Conservation (phyloP, 1,140 invertebrate species). For the Trinorchestia longiramus region DNA sequence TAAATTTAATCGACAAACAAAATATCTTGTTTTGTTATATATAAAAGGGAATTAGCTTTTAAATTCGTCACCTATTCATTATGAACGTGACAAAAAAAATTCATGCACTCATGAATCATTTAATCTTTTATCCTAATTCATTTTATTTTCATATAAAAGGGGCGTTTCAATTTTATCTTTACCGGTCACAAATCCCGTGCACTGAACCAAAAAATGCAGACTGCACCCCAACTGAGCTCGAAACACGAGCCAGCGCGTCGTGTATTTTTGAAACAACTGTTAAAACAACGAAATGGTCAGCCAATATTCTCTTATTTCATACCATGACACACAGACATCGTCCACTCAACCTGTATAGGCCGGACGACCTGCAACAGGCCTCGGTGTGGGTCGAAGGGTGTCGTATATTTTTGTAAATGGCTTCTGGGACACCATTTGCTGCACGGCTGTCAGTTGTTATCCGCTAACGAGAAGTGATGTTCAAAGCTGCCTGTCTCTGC, state of each 20-base stretch:
- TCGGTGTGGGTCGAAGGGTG: neutral
- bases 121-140: no score
- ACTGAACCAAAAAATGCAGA: neutral
- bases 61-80: no score
- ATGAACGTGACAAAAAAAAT: no score
- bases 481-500: neutral
- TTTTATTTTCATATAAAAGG: no score
- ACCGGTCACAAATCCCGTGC: neutral
- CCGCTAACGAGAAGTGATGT: neutral
- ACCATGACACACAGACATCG: neutral
- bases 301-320: neutral
- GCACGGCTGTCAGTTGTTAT: neutral
- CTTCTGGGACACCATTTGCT: neutral
- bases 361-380: neutral
- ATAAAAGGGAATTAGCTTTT: no score
- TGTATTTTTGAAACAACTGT: neutral
- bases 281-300: neutral
- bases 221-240: neutral
- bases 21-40: no score
- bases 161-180: no score
- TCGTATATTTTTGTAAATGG: neutral
- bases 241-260: neutral
- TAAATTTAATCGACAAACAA: no score
- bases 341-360: neutral
- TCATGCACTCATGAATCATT: no score